Base-by-base conservation (phyloP, 2,113 vertebrate species). In the Thryonomys swinderianus region DNA sequence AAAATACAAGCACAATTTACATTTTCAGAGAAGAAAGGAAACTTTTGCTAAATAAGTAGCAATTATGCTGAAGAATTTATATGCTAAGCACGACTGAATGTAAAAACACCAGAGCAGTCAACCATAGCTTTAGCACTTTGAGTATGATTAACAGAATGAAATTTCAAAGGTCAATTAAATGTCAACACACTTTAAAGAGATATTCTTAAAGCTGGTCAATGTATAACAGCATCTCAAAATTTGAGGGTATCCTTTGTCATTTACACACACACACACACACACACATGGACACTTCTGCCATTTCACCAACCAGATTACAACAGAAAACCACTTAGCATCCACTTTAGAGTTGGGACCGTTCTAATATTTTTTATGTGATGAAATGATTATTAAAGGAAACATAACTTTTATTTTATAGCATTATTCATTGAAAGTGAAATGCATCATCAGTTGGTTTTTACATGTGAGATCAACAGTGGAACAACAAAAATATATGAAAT, bases 71-170 rank as follows among this genome's bases (percentile, higher is more conserved):
- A 95, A 98, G 97, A 98, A 98, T 98, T 98, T 98, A 98, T 98
- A 99, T 98, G 98, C 99, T 98, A 98, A 98, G 98, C 98, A 99
- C 97, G 98, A 95, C 92, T 90, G 96, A 97, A 98, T 81, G 97
- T 98, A 98, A 94, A 98, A 98, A 98, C 98, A 98, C 96, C 97
- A 97, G 98, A 98, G 98, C 98, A 98, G 98, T 98, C 98, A 98
- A 98, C 98, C 98, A 98, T 97, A 97, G 97, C 98, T 93, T 98
- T 97, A 97, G 98, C 73, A 97, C 98, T 98, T 97, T 97, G 98
- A 98, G 98, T 98, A 98, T 98, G 98, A 99, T 99, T 99, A 99
- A 99, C 98, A 98, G 98, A 98, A 98, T 96, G 98, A 99, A 98
- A 97, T 98, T 98, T 97, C 98, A 98, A 98, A 98, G 98, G 98